Evolutionary conservation across 1,140 invertebrate genomes (phyloP).

Genomic region (Bilobella aurantiaca): DNA sequence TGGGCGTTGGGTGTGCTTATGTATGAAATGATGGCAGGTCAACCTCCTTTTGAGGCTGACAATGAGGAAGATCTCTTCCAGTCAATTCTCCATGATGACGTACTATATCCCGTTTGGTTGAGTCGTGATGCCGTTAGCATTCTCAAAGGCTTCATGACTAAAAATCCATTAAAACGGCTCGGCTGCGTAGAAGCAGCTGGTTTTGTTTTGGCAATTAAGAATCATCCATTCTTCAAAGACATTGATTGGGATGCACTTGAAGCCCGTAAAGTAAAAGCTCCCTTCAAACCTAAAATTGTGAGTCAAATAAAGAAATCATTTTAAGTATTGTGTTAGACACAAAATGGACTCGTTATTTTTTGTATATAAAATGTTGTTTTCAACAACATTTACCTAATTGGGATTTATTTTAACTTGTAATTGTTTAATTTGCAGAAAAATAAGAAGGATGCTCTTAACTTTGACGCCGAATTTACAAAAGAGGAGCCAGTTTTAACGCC

Average conservation of each 20-base stretch:
- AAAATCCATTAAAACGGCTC: conserved; percentile 85
- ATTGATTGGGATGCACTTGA: conserved; percentile 94
- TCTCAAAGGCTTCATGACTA: conserved; percentile 97
- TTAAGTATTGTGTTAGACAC: background rate
- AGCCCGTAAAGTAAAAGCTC: conserved; percentile 79
- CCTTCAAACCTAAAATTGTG: conserved; percentile 97
- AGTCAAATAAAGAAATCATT: conserved; percentile 42
- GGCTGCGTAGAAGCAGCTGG: conserved; percentile 72
- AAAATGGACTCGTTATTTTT: no score
- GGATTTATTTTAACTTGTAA: no score
- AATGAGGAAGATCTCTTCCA: conserved; percentile 99
- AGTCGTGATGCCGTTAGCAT: conserved; percentile 93
- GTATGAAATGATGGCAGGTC: conserved; percentile 99
- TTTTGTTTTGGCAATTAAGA: conserved; percentile 72
- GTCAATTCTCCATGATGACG: conserved; percentile 95
- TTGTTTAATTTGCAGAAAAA: conserved; percentile 68
- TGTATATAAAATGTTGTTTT: no score
- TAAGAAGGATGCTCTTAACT: conserved; percentile 94
- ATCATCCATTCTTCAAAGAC: conserved; percentile 90
- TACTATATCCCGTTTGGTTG: conserved; percentile 95
- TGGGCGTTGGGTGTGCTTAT: conserved; percentile 96
- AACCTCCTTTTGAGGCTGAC: conserved; percentile 98
- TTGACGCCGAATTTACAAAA: conserved; percentile 98
- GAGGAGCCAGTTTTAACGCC: conserved; percentile 94
- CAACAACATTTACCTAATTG: no score